These are phyloP conservation scores for Folsomia manolachei DNA, from an alignment of 2,888 invertebrate species.

Conservation along the genomic window DNA sequence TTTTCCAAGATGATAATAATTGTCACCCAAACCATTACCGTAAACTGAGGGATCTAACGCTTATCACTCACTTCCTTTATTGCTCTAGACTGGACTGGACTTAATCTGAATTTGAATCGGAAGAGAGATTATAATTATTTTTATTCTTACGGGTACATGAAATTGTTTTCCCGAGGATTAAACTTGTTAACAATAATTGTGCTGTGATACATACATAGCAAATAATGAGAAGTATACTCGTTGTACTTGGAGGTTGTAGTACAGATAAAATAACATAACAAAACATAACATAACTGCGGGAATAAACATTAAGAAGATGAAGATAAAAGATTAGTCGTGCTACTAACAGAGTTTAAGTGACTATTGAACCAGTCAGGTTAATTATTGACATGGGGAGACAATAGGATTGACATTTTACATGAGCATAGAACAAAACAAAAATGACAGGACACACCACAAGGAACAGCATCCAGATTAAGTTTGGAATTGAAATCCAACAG, in stretches of 20 bases:
- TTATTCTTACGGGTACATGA: neutral
- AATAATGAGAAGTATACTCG: no score
- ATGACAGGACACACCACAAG: neutral
- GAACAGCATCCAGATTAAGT: neutral
- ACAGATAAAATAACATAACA: no score
- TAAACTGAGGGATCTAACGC: neutral
- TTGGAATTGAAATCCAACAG: neutral
- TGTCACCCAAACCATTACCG: neutral
- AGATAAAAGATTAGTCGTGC: neutral
- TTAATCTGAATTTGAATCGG: neutral
- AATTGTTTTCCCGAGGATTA: neutral
- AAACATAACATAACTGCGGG: no score
- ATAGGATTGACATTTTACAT: neutral
- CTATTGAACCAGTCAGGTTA: neutral
- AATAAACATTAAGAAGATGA: neutral
- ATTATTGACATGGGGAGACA: neutral
- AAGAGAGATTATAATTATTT: neutral
- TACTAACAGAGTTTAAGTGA: neutral
- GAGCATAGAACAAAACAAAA: neutral
- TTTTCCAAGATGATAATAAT: neutral
- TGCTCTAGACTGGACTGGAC: neutral
- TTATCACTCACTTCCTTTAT: neutral
- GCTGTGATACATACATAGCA: no score
- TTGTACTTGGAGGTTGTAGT: neutral
- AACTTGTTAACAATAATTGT: neutral